These are phyloP conservation scores for Hylaea fasciaria DNA, from an alignment of 2,888 invertebrate species.

Conservation along the genomic window DNA sequence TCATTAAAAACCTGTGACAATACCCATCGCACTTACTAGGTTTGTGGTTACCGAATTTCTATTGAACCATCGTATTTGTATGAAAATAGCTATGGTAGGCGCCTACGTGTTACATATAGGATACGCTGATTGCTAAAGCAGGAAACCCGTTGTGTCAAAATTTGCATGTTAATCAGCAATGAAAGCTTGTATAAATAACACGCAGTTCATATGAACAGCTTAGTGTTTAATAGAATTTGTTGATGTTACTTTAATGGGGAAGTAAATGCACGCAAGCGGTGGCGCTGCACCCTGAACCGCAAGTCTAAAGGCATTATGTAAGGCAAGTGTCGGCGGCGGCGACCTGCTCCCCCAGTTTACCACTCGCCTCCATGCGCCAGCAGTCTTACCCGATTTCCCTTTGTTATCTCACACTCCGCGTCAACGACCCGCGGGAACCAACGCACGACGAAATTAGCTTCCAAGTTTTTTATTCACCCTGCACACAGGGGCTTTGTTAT, in stretches of 20 bases:
- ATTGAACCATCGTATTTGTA: too few species aligned
- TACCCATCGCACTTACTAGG: too few species aligned
- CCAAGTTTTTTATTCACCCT: slow-evolving; percentile 51
- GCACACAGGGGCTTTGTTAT: slow-evolving; percentile 41
- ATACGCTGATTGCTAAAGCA: too few species aligned
- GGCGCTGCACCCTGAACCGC: slow-evolving; percentile 23
- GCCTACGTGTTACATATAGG: too few species aligned
- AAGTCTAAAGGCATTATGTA: slow-evolving; percentile 43
- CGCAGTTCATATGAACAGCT: not conserved
- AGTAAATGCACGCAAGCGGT: slow-evolving; percentile 25
- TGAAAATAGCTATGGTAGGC: too few species aligned
- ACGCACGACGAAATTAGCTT: slow-evolving; percentile 53
- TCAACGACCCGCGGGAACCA: slow-evolving; percentile 46
- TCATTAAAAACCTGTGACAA: too few species aligned
- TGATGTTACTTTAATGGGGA: slow-evolving; percentile 2
- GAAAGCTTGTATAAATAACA: too few species aligned
- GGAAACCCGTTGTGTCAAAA: too few species aligned
- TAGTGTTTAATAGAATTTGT: slow-evolving; percentile 5
- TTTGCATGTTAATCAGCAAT: too few species aligned
- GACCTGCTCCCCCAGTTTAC: slow-evolving; percentile 55
- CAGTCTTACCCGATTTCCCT: slow-evolving; percentile 53
- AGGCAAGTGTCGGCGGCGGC: slow-evolving; percentile 55
- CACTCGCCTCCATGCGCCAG: slow-evolving; percentile 51
- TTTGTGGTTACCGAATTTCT: too few species aligned
- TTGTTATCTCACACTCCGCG: slow-evolving; percentile 57